Base-by-base conservation (phyloP, 2,888 invertebrate species). In the Trichogramma evanescens region DNA sequence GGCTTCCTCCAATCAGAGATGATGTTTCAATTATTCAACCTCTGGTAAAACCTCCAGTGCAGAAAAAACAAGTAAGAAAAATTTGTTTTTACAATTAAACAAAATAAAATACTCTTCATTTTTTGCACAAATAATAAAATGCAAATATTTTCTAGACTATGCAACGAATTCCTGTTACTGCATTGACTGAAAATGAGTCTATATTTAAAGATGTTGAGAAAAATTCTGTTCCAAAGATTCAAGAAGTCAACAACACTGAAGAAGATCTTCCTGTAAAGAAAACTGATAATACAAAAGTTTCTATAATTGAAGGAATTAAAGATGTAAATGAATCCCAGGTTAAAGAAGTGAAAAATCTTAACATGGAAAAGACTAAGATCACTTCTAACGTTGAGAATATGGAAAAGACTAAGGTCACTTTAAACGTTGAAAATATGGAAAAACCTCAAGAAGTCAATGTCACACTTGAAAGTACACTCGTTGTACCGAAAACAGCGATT, bases 11-110 rank as follows among this genome's bases (percentile, higher is more conserved):
- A 79, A 65, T 73, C 73, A 75, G 70, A 46, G 69, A 74, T 58
- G 70, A 76, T 61, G 74, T 79, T 52, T 73, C 71, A 60, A 66
- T 78, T 50, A 73, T 83, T 40, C 67, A 79, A 66, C 79, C 84
- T 4, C 80, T 86, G 42, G 78, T 80, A 66, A 88, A 87, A 77
- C 82, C 84, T 5, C 84, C 86, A 1, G 87, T 86, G 78, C 76
- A 85, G 67, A 77, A 84, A 65, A 87, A 86, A 7, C 86, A 86
- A 80, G 85, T 85, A 73, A 66, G 61, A 50, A 61, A 53, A 54
- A 44, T 48, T 42, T 63, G 56, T 61, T 43, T 44, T 40, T 13
- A 40, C 26, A 50, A 59, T 40, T 51, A 59, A 26, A 1, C 6
- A 57, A 48, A 45, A 54, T 54, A 26, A 26, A 26, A 26, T 26